Percentiles rank a stretch among this genome's conserved stretches.
These are phyloP conservation scores for Ceuthmochares aereus DNA, from an alignment of 2,113 vertebrate genomes.

Conservation along the genomic window DNA sequence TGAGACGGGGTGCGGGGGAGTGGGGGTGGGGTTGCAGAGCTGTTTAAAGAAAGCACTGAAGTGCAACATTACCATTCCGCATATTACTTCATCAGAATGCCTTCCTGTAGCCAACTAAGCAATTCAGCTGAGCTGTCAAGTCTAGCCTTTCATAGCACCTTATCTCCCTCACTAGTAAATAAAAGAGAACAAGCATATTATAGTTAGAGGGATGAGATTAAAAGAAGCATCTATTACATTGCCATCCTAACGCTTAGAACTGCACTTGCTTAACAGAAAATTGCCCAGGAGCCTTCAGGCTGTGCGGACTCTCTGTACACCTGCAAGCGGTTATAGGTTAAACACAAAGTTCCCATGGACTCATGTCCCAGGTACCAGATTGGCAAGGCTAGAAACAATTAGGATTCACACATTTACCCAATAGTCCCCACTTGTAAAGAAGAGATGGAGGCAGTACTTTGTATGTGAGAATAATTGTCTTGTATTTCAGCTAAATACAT, in stretches of 20 bases:
- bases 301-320: not conserved
- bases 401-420: not conserved
- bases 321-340: not conserved
- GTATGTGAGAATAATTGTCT: not conserved
- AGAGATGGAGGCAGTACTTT: not conserved
- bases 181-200: not conserved
- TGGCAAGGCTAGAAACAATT: not conserved
- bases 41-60: not conserved
- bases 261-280: not conserved
- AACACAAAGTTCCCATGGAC: not conserved
- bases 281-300: not conserved
- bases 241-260: not conserved
- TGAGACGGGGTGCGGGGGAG: too few species aligned
- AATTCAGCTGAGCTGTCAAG: not conserved
- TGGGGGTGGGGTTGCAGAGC: not conserved
- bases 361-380: fast-evolving
- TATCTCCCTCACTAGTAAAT: not conserved
- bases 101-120: not conserved
- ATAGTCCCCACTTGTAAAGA: not conserved
- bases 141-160: not conserved
- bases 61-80: not conserved
- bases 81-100: not conserved
- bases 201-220: not conserved
- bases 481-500: not conserved
- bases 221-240: not conserved